Percentiles rank a stretch among this genome's conserved stretches.
phyloP scores from a whole-genome alignment of 2,888 invertebrate genomes.

The Campaea margaritaria region DNA sequence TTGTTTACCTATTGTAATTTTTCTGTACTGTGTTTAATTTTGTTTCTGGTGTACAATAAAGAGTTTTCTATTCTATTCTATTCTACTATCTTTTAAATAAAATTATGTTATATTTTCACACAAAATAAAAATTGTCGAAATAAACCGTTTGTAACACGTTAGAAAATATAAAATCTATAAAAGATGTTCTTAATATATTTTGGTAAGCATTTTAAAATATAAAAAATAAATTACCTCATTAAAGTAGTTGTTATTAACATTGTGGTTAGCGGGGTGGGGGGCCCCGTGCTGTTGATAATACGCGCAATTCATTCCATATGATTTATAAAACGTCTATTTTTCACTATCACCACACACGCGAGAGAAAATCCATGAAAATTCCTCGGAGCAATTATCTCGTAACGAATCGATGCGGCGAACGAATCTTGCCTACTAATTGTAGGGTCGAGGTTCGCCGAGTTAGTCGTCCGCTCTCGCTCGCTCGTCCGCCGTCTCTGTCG shows the following conservation, averaged over 20 bases:
- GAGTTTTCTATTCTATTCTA: too few relatives aligned
- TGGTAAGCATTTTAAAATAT: not conserved
- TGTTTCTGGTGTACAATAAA: too few relatives aligned
- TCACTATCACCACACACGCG: slow-evolving; percentile 68
- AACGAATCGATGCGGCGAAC: slow-evolving; percentile 84
- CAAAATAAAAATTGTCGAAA: too few relatives aligned
- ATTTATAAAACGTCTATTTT: slow-evolving; percentile 52
- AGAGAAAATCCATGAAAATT: slow-evolving; percentile 67
- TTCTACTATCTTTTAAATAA: too few relatives aligned
- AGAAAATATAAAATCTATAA: too few relatives aligned
- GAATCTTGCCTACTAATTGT: slow-evolving; percentile 85
- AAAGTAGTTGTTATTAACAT: slow-evolving; percentile 77
- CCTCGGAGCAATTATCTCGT: slow-evolving; percentile 80
- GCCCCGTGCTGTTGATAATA: slow-evolving; percentile 80
- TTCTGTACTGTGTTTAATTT: too few relatives aligned
- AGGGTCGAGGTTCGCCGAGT: slow-evolving; percentile 72
- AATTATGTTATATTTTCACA: too few relatives aligned
- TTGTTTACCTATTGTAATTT: too few relatives aligned
- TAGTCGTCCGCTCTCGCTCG: slow-evolving; percentile 58
- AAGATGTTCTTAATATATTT: too few relatives aligned
- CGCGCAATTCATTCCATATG: slow-evolving; percentile 81
- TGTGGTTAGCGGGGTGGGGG: slow-evolving; percentile 73
- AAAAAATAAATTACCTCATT: slow-evolving; percentile 71
- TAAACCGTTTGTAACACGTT: too few relatives aligned
- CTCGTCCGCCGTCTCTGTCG: slow-evolving; percentile 60